Evolutionary conservation across 1,140 invertebrate genomes (phyloP).

Genomic region (Caenorhabditis briggsae): DNA sequence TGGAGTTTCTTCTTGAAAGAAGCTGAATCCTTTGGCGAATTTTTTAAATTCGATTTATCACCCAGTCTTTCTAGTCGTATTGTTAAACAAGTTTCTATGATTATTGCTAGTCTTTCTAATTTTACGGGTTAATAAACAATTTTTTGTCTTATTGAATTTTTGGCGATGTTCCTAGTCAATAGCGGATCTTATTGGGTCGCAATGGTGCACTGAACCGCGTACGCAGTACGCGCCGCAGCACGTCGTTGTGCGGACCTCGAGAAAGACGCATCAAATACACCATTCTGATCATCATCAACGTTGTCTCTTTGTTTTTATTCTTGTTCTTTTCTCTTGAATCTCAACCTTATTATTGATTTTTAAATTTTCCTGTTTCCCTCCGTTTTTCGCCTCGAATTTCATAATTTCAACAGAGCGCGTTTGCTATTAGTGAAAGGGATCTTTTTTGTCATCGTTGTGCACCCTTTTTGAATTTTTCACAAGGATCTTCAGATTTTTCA

Average conservation of each 20-base stretch:
- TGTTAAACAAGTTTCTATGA: conserved; percentile 27
- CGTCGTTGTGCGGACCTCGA: too few relatives aligned
- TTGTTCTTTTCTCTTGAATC: too few relatives aligned
- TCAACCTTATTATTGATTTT: too few relatives aligned
- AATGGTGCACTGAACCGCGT: too few relatives aligned
- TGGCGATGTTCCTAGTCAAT: too few relatives aligned
- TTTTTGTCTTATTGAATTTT: not conserved
- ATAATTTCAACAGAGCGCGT: not conserved
- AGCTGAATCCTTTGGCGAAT: conserved; percentile 10
- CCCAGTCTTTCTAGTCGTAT: conserved; percentile 1
- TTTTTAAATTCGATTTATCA: not conserved
- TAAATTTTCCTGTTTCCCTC: too few relatives aligned
- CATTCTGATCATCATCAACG: too few relatives aligned
- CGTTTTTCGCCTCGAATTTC: not conserved
- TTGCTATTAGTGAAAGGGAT: not conserved
- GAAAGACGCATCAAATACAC: too few relatives aligned
- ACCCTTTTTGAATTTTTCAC: not conserved
- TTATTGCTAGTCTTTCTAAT: not conserved
- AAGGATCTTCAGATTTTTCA: not conserved
- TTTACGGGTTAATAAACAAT: conserved; percentile 10
- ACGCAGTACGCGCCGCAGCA: too few relatives aligned
- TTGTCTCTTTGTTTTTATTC: too few relatives aligned
- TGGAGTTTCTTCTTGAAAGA: conserved; percentile 47
- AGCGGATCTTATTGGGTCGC: too few relatives aligned
- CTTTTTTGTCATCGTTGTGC: conserved; percentile 7